Evolutionary conservation across 1,140 invertebrate species (phyloP), one percentile per base, ranked within the genome.

Genomic region (Tetragonula clypearis): DNA sequence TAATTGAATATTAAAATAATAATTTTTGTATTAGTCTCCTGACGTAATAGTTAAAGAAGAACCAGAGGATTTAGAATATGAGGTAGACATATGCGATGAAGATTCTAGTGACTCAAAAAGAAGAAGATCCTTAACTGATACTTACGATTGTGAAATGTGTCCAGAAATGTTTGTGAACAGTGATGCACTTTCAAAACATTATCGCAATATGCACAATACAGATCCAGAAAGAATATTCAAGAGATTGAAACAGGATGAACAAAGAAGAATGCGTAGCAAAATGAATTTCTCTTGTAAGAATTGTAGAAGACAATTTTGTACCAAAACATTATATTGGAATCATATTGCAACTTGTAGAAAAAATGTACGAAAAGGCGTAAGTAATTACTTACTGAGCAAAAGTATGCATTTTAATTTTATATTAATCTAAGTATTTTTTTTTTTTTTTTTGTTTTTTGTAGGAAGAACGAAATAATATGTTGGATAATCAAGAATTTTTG

Each of bases 81-180:
- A 94, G 11, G 90, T 93, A 9, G 93, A 93, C 30, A 73, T 88
- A 0, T 89, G 88, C 2, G 92, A 93, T 23, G 91, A 92, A 6
- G 90, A 92, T 60, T 92, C 87, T 0, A 92, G 85, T 5, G 88
- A 92, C 15, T 88, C 90, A 5, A 93, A 92, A 80, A 81, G 91
- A 1, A 92, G 92, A 60, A 88, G 92, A 74, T 88, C 90, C 0
- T 80, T 88, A 17, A 91, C 79, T 0, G 93, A 95, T 41, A 95
- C 94, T 0, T 93, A 91, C 21, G 94, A 94, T 41, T 95, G 94
- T 71, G 94, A 95, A 60, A 93, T 95, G n/a, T 95, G 94, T 80
- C 94, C 93, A 0, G 94, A 94, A 58, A 94, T 95, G 86, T 95
- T 95, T 69, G 83, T 94, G 1, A 95, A 94, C 74, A 87, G 90